Evolutionary conservation across 2,797 vertebrate species (phyloP).

Genomic region (Anguilla anguilla): DNA sequence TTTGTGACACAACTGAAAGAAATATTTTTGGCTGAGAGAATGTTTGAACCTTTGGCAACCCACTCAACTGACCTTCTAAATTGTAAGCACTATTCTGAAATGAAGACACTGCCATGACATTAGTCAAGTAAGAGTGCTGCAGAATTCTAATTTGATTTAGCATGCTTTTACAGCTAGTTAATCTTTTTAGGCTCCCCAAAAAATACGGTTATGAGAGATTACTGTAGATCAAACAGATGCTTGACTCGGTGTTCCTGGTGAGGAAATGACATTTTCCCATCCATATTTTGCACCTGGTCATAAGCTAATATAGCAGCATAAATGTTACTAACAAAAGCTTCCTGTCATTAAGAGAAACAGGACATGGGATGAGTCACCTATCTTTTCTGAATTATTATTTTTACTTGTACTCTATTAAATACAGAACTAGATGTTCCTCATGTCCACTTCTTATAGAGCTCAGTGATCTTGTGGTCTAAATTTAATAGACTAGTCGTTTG

Average conservation of each 20-base stretch:
- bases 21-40: not conserved
- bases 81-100: not conserved
- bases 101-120: not conserved
- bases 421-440: no score
- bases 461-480: not conserved
- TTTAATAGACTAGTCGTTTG: not conserved
- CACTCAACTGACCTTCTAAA: not conserved
- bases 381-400: no score
- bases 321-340: no score
- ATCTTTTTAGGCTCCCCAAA: not conserved
- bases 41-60: not conserved
- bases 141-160: no score
- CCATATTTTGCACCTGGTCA: no score
- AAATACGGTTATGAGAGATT: not conserved
- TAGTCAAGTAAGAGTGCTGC: not conserved
- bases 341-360: no score
- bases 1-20: not conserved
- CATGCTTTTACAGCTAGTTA: no score
- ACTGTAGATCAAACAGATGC: no score
- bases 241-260: no score
- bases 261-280: no score
- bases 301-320: no score
- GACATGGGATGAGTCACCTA: no score
- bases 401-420: not conserved
- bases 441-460: not conserved